Percentiles rank a stretch among this genome's conserved stretches.
These are phyloP conservation scores for Panagrolaimus sp. DNA, from an alignment of 1,140 invertebrate genomes.

Conservation along the genomic window DNA sequence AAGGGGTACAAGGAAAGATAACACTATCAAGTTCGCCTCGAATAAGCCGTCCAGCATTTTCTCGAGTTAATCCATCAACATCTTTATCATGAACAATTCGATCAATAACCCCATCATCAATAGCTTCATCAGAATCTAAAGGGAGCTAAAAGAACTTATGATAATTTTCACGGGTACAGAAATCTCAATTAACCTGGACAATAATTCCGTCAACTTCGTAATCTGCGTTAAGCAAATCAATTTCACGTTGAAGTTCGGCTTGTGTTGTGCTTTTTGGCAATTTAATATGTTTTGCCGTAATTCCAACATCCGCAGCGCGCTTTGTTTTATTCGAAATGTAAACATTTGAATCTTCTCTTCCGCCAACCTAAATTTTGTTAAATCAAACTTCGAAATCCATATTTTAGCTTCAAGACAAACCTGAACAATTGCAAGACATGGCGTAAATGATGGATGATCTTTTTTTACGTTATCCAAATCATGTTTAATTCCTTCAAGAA, in stretches of 20 bases:
- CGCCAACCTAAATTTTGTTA: conserved; percentile 69
- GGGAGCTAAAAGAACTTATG: conserved; percentile 44
- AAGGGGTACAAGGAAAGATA: conserved; percentile 57
- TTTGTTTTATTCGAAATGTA: conserved; percentile 95
- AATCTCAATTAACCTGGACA: conserved; percentile 41
- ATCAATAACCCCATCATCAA: conserved; percentile 53
- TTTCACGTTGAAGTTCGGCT: conserved; percentile 64
- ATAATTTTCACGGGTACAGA: background rate
- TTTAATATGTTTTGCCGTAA: conserved; percentile 74
- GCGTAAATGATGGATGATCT: conserved; percentile 43
- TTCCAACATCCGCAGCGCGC: conserved; percentile 77
- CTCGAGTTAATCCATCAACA: conserved; percentile 56
- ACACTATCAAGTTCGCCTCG: conserved; percentile 51
- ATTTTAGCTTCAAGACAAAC: conserved; percentile 28
- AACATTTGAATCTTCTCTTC: conserved; percentile 93
- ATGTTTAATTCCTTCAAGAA: conserved; percentile 40
- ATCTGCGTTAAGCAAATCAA: conserved; percentile 51
- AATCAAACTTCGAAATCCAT: conserved; percentile 15
- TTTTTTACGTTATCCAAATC: conserved; percentile 37
- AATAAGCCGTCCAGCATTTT: conserved; percentile 55
- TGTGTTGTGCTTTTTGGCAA: conserved; percentile 78
- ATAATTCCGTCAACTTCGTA: conserved; percentile 56
- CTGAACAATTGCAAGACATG: conserved; percentile 55
- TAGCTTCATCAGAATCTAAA: conserved; percentile 44
- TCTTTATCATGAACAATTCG: conserved; percentile 52